phyloP scores from a whole-genome alignment of 2,888 invertebrate species.

The Rhodophaea formosa region DNA sequence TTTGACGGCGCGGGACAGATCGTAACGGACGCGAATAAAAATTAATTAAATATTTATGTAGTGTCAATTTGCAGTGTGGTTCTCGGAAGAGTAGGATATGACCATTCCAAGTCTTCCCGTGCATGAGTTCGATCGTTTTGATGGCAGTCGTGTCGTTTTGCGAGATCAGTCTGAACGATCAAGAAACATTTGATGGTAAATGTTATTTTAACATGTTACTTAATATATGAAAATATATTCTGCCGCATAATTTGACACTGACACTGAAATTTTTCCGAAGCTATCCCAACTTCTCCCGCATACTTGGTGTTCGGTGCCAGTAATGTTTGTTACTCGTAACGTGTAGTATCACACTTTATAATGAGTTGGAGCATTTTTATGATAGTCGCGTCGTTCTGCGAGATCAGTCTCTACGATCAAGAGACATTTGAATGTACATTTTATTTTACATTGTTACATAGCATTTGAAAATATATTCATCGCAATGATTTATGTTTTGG shows the following conservation, averaged over 20 bases:
- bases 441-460: no score
- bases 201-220: no score
- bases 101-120: no score
- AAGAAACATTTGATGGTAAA: no score
- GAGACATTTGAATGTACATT: background rate
- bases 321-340: constrained; percentile 6
- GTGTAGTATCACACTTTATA: constrained; percentile 12
- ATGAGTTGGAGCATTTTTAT: constrained; percentile 13
- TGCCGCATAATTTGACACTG: no score
- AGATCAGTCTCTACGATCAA: background rate
- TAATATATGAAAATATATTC: no score
- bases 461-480: no score
- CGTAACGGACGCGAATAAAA: background rate
- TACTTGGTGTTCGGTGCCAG: background rate
- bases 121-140: constrained; percentile 13
- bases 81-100: no score
- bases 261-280: background rate
- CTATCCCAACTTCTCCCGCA: background rate
- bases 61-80: background rate
- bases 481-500: no score
- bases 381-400: constrained; percentile 7
- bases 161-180: constrained; percentile 2
- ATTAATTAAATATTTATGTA: background rate
- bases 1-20: constrained; percentile 8
- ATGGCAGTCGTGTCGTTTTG: constrained; percentile 11